phyloP scores from a whole-genome alignment of 2,797 vertebrate species.

The Chaetophractus vellerosus region DNA sequence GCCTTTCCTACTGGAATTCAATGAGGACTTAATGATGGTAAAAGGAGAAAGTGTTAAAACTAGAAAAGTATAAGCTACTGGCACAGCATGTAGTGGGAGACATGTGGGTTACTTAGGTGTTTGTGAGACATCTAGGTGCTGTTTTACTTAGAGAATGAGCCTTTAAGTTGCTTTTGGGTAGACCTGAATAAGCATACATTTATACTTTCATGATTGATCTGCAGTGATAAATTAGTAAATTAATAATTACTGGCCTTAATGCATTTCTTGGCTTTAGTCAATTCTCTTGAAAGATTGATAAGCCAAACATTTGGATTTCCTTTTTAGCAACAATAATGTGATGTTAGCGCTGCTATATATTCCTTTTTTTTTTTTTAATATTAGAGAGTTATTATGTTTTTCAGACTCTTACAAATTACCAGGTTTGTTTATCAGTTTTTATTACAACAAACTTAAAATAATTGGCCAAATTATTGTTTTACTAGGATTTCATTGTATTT shows the following conservation, averaged over 20 bases:
- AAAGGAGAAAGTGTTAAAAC: background rate
- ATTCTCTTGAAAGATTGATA: conserved; percentile 24
- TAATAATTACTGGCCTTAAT: background rate
- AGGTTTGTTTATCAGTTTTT: background rate
- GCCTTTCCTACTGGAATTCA: background rate
- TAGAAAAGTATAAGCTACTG: background rate
- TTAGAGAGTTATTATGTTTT: background rate
- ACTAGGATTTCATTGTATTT: background rate
- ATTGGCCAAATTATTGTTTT: background rate
- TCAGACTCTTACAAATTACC: background rate
- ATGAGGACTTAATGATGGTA: background rate
- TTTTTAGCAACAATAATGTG: background rate
- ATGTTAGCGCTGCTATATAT: background rate
- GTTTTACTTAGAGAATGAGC: background rate
- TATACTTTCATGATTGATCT: background rate
- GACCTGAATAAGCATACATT: background rate
- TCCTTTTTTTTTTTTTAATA: background rate
- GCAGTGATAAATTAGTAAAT: background rate
- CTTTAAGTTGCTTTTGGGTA: background rate
- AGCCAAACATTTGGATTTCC: background rate
- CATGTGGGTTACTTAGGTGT: background rate
- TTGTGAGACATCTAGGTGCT: background rate
- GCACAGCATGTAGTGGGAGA: background rate
- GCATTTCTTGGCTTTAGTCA: conserved; percentile 32
- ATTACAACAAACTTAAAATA: background rate